Base-by-base conservation (phyloP, 2,888 invertebrate genomes). In the Stomorhina lunata region DNA sequence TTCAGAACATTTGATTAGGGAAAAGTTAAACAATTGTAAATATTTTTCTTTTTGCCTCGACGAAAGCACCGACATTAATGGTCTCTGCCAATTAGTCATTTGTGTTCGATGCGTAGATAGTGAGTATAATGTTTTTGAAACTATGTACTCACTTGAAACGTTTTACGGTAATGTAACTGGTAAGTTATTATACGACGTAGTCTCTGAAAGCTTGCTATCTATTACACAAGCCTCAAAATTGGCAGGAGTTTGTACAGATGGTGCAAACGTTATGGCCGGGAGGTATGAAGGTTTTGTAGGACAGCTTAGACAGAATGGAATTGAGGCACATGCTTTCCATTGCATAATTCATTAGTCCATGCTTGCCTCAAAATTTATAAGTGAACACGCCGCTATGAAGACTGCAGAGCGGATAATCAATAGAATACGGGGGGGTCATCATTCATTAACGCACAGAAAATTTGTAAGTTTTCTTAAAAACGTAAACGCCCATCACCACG, bases 371-470 rank as follows among this genome's bases (percentile, higher is more conserved):
- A 45, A 65, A 45, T 45, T 45, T 45, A 20, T 65, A 17, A 48
- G 12, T 6, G 10, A 48, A 25, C 15, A 22, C 22, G 20, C 17
- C n/a, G 32, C 22, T 25, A 40, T 57, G 57, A 29, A 75, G 15
- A 1, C 34, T 10, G 40, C 45, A 15, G 53, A 32, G 12, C n/a
- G 17, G 37, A 27, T 66, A 12, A 66, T 48, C n/a, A 29, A 32
- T 57, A 65, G 27, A 65, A 65, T 65, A 5, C 27, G 65, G 22
- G 65, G 45, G 3, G 48, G 65, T 4, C 45, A 65, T 29, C 15
- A 65, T 6, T 65, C 45, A 9, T n/a, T 45, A 6, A 45, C 10
- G 25, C 63, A n/a, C n/a, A n/a, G n/a, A n/a, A n/a, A n/a, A n/a
- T n/a, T n/a, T n/a, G n/a, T n/a, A n/a, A n/a, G n/a, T 7, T 63